Base-by-base conservation (phyloP, 2,113 vertebrate species). In the Mugil cephalus region DNA sequence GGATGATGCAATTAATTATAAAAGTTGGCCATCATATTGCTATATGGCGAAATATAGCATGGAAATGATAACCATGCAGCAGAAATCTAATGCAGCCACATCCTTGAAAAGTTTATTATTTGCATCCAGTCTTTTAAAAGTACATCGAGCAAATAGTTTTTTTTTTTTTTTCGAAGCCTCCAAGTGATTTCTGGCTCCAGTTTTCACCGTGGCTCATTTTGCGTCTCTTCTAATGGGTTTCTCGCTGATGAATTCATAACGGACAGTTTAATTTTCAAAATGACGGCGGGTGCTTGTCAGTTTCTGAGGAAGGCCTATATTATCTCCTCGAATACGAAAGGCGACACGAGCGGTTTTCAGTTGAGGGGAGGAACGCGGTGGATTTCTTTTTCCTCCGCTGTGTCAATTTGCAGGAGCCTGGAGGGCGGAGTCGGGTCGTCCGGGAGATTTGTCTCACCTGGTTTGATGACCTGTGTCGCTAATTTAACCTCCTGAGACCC, bases 1-100 rank as follows among this genome's bases (percentile, higher is more conserved):
- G 21, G 36, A 52, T 62, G 19, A 69, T 42, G 12, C 12, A 45
- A 66, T 21, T 51, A 50, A 69, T 35, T 60, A 10, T 47, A 35
- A 54, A 82, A 30, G 24, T 30, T 30, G 5, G 24, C 24, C 24
- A 30, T 30, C 24, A 5, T 3, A 5, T 5, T 30, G 3, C 24
- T 30, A 3, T 30, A 30, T 30, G 24, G 24, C 24, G 2, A 30
- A 30, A 30, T 30, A 30, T 30, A 30, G 2, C 5, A 30, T 30
- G 2, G 12, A 47, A 30, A 42, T 8, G 30, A n/a, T 43, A 55
- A 75, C 65, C 30, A 15, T 50, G 17, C 2, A 67, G 34, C n/a
- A 36, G 43, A 1, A 40, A 72, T 62, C 40, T 4, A 52, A 8
- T 35, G n/a, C 21, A 10, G 38, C 2, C 4, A 19, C 7, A 9